phyloP scores from a whole-genome alignment of 2,888 invertebrate species.

The Plagodis pulveraria region DNA sequence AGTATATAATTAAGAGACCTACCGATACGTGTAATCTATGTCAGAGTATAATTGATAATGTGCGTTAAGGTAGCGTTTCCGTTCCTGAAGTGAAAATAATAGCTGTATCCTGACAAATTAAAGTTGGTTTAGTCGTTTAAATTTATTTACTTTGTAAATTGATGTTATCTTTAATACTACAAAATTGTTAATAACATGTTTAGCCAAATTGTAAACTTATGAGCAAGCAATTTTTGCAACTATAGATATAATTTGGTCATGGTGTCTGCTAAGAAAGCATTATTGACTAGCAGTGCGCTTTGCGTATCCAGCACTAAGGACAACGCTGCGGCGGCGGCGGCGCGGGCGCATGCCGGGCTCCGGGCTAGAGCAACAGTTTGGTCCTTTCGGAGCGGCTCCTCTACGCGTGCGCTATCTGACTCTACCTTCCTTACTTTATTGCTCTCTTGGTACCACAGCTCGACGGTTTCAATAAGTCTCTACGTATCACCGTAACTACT shows the following conservation, averaged over 20 bases:
- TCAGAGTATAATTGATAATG: no score
- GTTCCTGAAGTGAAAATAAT: no score
- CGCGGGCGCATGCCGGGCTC: slow-evolving; percentile 38
- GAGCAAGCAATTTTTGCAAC: not conserved
- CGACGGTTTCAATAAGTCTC: slow-evolving; percentile 83
- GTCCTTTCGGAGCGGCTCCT: slow-evolving; percentile 54
- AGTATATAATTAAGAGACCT: no score
- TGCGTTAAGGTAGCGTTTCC: no score
- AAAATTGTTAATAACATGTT: not conserved
- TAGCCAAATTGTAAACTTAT: not conserved
- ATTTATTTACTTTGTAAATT: no score
- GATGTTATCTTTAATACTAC: no score
- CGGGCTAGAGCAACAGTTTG: slow-evolving; percentile 53
- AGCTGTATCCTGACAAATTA: no score
- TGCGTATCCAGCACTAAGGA: not conserved
- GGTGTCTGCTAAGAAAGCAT: slow-evolving; percentile 19
- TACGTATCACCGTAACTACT: slow-evolving; percentile 81
- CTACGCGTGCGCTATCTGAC: slow-evolving; percentile 66
- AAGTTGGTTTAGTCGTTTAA: no score
- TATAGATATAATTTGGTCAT: slow-evolving; percentile 5
- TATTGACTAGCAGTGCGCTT: slow-evolving; percentile 10
- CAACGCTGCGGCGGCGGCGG: slow-evolving; percentile 14
- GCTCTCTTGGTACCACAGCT: slow-evolving; percentile 82
- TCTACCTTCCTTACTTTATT: slow-evolving; percentile 73
- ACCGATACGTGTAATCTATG: no score